These are phyloP conservation scores for Pollenia griseotomentosa DNA, from an alignment of 2,888 invertebrate species.

Conservation along the genomic window DNA sequence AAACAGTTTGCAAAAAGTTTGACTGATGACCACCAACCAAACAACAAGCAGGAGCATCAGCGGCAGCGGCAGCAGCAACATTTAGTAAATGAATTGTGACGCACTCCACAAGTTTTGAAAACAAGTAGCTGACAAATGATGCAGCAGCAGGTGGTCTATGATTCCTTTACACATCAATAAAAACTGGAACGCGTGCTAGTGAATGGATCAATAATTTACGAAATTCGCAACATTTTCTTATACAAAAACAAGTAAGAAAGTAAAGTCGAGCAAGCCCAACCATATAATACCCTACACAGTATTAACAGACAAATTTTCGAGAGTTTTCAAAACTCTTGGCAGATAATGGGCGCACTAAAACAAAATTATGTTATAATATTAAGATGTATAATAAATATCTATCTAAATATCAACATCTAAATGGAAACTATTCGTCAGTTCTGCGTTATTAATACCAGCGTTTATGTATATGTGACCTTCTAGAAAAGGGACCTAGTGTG, in stretches of 20 bases:
- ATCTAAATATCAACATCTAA: too few species aligned
- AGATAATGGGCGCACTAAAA: too few species aligned
- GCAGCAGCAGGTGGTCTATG: constrained; percentile 74
- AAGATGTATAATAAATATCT: too few species aligned
- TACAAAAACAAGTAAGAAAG: neutral
- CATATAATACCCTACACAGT: too few species aligned
- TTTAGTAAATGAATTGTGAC: constrained; percentile 62
- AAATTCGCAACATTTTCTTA: neutral
- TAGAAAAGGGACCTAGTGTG: too few species aligned
- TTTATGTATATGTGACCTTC: too few species aligned
- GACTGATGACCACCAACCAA: constrained; percentile 42
- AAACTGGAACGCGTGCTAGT: constrained; percentile 49
- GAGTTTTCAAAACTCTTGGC: too few species aligned
- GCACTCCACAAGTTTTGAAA: constrained; percentile 68
- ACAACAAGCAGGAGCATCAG: constrained; percentile 5
- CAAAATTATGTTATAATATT: too few species aligned
- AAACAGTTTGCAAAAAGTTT: constrained; percentile 48
- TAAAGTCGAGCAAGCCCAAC: too few species aligned
- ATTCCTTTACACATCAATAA: constrained; percentile 35
- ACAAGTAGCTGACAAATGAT: constrained; percentile 73
- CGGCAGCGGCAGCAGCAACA: constrained; percentile 38
- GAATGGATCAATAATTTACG: constrained; percentile 42
- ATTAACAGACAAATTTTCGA: too few species aligned
- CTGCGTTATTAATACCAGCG: too few species aligned
- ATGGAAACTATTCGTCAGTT: too few species aligned